phyloP scores from a whole-genome alignment of 1,140 invertebrate species.

The Camponotus pennsylvanicus region DNA sequence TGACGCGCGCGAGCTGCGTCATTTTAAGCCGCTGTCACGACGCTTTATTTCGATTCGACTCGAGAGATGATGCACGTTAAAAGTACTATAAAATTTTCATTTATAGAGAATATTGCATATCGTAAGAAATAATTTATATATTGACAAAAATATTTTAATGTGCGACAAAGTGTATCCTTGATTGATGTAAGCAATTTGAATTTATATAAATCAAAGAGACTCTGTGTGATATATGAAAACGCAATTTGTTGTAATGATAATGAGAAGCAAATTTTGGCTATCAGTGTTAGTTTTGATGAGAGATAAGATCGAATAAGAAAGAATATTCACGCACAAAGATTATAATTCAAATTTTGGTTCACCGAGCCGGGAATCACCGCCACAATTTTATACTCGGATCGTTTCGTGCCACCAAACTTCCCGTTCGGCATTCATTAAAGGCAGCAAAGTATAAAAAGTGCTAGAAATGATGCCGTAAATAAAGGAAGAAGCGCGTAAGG shows the following conservation, averaged over 20 bases:
- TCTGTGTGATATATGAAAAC: background rate
- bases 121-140: background rate
- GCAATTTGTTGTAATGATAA: background rate
- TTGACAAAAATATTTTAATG: background rate
- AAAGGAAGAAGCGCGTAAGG: slow-evolving; percentile 50
- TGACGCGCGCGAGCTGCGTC: slow-evolving; percentile 23
- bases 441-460: slow-evolving; percentile 47
- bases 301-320: background rate
- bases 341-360: slow-evolving; percentile 59
- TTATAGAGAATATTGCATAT: background rate
- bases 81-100: background rate
- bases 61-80: too few species aligned
- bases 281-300: slow-evolving; percentile 9
- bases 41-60: background rate
- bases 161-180: background rate
- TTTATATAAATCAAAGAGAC: background rate
- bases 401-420: slow-evolving; percentile 19
- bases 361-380: slow-evolving; percentile 32
- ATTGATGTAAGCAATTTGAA: background rate
- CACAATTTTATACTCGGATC: slow-evolving; percentile 43
- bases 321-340: slow-evolving; percentile 19
- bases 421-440: slow-evolving; percentile 48
- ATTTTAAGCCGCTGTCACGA: slow-evolving; percentile 22
- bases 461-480: slow-evolving; percentile 51
- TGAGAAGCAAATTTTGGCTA: background rate